phyloP scores from a whole-genome alignment of 1,140 invertebrate genomes.

The Metaphire vulgaris region DNA sequence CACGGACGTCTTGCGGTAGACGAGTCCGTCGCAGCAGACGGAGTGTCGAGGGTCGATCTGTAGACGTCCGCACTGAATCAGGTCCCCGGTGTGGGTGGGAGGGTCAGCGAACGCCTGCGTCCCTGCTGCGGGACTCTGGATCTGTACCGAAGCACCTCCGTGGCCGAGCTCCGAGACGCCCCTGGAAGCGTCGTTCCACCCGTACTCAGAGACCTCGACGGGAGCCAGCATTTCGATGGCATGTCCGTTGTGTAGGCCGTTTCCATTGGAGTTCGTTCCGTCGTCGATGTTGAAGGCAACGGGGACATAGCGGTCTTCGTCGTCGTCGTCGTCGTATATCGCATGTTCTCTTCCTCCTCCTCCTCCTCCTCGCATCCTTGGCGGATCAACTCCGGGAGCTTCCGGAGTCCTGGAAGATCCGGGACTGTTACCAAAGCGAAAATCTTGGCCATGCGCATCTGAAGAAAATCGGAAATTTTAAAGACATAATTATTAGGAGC shows the following conservation, averaged over 20 bases:
- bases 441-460: no score
- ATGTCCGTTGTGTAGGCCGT: background rate
- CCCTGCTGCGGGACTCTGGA: background rate
- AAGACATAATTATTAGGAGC: no score
- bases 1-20: slow-evolving; percentile 9
- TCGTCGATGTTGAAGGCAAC: background rate
- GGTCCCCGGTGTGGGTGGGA: background rate
- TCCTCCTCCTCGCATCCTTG: no score
- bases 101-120: no score
- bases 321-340: no score
- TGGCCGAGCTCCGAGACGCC: background rate
- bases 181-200: background rate
- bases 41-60: slow-evolving; percentile 7
- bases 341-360: no score
- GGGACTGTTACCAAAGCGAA: no score
- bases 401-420: no score
- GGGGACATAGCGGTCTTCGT: background rate
- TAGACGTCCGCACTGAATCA: slow-evolving; percentile 4
- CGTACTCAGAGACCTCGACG: background rate
- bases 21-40: slow-evolving; percentile 16
- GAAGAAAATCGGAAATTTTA: no score
- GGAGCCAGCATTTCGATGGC: background rate
- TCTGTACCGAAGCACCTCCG: background rate
- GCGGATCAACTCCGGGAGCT: no score
- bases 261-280: background rate